phyloP scores from a whole-genome alignment of 1,140 invertebrate genomes.

The Hyles vespertilio region DNA sequence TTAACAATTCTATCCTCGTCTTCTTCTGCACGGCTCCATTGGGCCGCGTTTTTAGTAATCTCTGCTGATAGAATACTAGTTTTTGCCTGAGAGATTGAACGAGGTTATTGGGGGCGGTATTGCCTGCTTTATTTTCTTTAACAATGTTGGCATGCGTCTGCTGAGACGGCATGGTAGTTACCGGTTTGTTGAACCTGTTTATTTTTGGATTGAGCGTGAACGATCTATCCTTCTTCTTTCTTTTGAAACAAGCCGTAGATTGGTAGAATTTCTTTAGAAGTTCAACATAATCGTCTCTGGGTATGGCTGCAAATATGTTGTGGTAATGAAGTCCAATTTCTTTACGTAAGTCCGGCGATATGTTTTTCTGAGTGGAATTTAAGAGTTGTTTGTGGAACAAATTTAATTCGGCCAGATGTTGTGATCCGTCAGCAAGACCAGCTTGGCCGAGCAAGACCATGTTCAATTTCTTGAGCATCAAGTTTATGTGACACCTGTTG shows the following conservation, averaged over 20 bases:
- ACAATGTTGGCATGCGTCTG: constrained; percentile 14
- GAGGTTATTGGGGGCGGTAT: constrained; percentile 11
- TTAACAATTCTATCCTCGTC: constrained; percentile 30
- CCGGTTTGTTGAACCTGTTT: constrained; percentile 24
- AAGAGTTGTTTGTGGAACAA: constrained; percentile 58
- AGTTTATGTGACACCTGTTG: constrained; percentile 57
- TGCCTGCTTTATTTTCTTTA: background rate
- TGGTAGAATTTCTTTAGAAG: constrained; percentile 61
- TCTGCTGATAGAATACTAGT: constrained; percentile 39
- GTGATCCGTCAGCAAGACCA: constrained; percentile 69
- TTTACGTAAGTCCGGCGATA: constrained; percentile 53
- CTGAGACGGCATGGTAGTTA: constrained; percentile 27
- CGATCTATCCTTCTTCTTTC: constrained; percentile 33
- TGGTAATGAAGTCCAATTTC: constrained; percentile 73
- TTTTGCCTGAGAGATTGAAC: constrained; percentile 20
- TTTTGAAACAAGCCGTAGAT: constrained; percentile 18
- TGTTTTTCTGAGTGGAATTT: constrained; percentile 55
- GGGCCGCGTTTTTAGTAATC: constrained; percentile 33
- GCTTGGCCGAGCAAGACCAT: constrained; percentile 76
- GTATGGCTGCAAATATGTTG: constrained; percentile 63
- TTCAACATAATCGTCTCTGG: constrained; percentile 67
- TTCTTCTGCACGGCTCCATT: constrained; percentile 32
- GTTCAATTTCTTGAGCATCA: constrained; percentile 66
- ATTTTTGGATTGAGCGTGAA: constrained; percentile 28
- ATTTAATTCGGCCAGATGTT: constrained; percentile 66